Evolutionary conservation across 2,113 vertebrate genomes (phyloP).

Genomic region (Paratilapia polleni): DNA sequence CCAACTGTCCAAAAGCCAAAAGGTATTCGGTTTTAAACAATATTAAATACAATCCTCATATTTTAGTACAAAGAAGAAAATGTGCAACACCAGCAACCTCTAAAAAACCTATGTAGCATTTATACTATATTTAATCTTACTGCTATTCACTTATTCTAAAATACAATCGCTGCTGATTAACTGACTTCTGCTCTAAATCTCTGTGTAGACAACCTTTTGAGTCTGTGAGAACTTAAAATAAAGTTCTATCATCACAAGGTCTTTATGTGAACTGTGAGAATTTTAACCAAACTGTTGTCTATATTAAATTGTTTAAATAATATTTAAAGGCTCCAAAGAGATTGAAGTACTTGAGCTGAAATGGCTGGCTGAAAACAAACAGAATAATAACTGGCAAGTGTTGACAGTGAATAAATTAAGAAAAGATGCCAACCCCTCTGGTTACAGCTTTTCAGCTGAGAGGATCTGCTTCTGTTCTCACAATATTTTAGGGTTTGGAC

Average conservation of each 20-base stretch:
- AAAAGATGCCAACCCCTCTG: neutral
- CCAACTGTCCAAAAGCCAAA: neutral
- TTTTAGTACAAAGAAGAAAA: neutral
- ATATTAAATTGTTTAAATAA: no score
- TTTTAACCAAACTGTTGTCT: no score
- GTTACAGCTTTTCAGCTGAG: neutral
- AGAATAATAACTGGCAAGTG: neutral
- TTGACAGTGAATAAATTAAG: neutral
- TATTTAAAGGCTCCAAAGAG: no score
- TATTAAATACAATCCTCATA: neutral
- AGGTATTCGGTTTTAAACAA: neutral
- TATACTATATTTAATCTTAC: neutral
- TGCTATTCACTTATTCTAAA: no score
- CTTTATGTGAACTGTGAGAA: neutral
- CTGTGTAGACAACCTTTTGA: no score
- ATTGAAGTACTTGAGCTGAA: neutral
- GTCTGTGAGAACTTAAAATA: no score
- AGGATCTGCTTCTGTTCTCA: neutral
- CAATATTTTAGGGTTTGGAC: neutral
- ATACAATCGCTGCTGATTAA: neutral
- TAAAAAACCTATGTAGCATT: fast-evolving
- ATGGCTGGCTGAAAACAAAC: neutral
- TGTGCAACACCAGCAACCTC: neutral
- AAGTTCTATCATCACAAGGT: neutral
- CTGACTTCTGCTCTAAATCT: neutral